Evolutionary conservation across 2,113 vertebrate species (phyloP).

Genomic region (Puma concolor): DNA sequence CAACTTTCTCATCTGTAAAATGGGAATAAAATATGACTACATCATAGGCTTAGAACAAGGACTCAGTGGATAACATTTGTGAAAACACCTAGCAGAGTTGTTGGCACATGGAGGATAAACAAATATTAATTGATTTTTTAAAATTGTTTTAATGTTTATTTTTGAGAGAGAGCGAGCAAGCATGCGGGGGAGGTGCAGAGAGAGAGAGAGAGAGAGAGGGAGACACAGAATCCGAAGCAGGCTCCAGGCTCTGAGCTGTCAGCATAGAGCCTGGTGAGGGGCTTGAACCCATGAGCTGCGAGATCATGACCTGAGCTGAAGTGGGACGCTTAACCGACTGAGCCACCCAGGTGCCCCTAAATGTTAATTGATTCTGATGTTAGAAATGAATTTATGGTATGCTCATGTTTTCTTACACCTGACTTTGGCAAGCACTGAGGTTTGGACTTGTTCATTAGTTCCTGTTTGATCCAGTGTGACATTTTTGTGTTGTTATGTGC

Average conservation of each 20-base stretch:
- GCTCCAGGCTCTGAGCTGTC: too few relatives aligned
- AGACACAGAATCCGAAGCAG: too few relatives aligned
- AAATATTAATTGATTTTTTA: too few relatives aligned
- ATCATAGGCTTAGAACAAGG: not conserved
- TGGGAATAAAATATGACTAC: not conserved
- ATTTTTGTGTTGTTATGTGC: not conserved
- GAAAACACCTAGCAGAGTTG: not conserved
- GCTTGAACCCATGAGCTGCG: too few relatives aligned
- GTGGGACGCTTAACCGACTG: too few relatives aligned
- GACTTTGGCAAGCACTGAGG: not conserved
- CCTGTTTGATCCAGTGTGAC: not conserved
- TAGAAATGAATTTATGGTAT: not conserved
- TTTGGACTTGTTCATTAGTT: not conserved
- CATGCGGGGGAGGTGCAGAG: too few relatives aligned
- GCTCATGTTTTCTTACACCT: not conserved
- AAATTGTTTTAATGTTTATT: too few relatives aligned
- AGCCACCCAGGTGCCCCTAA: too few relatives aligned
- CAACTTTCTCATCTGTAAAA: not conserved
- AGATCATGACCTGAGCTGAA: too few relatives aligned
- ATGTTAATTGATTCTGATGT: not conserved
- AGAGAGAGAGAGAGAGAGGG: too few relatives aligned
- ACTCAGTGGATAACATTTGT: not conserved
- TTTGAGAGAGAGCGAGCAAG: too few relatives aligned
- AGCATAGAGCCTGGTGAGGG: too few relatives aligned
- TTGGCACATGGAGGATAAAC: not conserved